Evolutionary conservation across 2,797 vertebrate species (phyloP).

Genomic region (Poecilia velifera): DNA sequence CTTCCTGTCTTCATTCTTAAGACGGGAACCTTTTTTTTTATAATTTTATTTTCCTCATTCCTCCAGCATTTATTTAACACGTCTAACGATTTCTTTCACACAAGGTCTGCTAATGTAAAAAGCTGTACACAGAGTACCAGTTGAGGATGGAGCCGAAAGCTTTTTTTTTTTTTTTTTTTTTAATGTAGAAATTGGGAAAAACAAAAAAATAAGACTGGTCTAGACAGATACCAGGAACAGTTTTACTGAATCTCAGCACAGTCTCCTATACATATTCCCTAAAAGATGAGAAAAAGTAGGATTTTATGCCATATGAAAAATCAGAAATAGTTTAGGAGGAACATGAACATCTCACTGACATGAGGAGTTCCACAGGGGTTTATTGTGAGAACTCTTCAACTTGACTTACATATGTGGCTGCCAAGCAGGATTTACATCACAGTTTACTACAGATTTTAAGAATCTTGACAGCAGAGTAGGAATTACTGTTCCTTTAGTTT

Average conservation of each 20-base stretch:
- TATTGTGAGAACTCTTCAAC: neutral
- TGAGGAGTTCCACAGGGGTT: neutral
- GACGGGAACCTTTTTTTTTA: neutral
- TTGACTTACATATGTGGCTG: neutral
- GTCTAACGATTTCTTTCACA: neutral
- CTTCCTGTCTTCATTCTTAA: neutral
- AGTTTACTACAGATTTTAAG: neutral
- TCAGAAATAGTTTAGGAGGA: neutral
- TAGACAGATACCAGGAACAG: neutral
- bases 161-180: neutral
- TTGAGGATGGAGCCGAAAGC: neutral
- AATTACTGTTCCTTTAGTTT: neutral
- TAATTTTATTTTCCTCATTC: no score
- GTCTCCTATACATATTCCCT: neutral
- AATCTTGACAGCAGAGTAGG: neutral
- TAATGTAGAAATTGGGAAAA: neutral
- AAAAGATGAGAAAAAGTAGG: neutral
- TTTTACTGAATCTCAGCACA: neutral
- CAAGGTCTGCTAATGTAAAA: neutral
- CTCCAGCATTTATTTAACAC: neutral
- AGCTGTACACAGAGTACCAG: neutral
- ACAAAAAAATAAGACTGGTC: neutral
- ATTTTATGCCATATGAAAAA: neutral
- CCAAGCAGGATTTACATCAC: neutral
- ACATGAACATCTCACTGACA: neutral